Conservation (phyloP, 2,113 vertebrate species). For the Saguinus imperator region DNA sequence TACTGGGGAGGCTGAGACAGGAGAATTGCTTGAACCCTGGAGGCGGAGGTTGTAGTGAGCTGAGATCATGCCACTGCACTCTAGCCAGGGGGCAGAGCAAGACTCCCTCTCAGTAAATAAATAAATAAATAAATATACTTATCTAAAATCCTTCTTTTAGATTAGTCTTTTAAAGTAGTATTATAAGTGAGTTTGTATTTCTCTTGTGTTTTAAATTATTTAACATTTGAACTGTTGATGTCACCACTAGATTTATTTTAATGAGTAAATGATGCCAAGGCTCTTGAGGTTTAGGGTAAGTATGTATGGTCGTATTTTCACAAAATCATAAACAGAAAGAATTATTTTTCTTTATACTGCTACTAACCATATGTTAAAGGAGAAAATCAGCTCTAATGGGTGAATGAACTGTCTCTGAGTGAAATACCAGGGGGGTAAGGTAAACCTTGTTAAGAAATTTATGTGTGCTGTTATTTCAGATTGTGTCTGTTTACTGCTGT, state of each 20-base stretch:
- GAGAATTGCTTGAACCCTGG: no score
- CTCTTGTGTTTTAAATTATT: constrained; percentile 65
- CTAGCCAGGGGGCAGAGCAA: no score
- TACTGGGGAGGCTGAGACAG: no score
- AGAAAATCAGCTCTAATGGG: background rate
- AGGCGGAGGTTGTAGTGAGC: no score
- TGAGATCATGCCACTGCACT: no score
- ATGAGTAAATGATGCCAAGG: background rate
- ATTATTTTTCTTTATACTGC: background rate
- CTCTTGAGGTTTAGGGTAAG: background rate
- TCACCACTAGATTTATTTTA: constrained; percentile 31
- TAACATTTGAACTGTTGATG: constrained; percentile 74
- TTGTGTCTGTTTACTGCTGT: background rate
- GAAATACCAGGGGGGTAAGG: background rate
- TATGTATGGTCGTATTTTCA: background rate
- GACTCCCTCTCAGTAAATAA: no score
- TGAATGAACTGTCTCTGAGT: background rate
- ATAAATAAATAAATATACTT: background rate
- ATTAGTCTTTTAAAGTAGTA: constrained; percentile 22
- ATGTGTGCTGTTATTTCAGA: background rate
- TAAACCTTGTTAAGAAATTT: background rate
- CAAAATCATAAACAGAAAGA: background rate
- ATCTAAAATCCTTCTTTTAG: background rate
- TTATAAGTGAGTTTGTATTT: constrained; percentile 30
- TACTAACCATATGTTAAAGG: background rate